Evolutionary conservation across 2,888 invertebrate genomes (phyloP), one percentile per base, ranked within the genome.

Genomic region (Drosophila formosana): DNA sequence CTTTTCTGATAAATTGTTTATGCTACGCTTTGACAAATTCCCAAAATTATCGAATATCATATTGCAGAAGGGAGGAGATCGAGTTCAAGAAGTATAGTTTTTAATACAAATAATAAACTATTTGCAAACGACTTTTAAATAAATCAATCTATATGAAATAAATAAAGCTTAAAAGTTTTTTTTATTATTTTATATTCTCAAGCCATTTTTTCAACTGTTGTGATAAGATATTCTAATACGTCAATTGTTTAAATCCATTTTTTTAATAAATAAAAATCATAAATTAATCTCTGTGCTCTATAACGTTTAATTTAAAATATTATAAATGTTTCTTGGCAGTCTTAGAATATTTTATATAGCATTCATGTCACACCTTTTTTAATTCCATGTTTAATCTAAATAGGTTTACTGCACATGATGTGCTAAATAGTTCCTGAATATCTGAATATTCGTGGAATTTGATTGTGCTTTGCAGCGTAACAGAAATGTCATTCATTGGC

Each of bases 1-100:
- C 1, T 23, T 25, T 2, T 47, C 71, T 82, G 73, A 85, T 68
- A 75, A 82, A 85, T 85, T 13, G 79, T 47, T 87, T 75, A 73
- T 72, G 51, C 53, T 46, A 87, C 72, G 84, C 85, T 74, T 82
- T 70, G 72, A 32, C 47, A 49, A 77, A 34, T 72, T 75, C 73
- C 66, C 32, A 56, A 72, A 77, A 66, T 37, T 25, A 60, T 49
- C 45, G 30, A 18, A 51, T 51, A 23, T 25, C 23, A 37, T 18
- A 46, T 41, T 37, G 4, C n/a, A 47, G 8, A 7, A 32, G 25
- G 26, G 6, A 41, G 11, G 11, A 37, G 11, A 37, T 11, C 2
- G 1, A n/a, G 9, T 5, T n/a, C 4, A 11, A n/a, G 1, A 11
- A 37, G n/a, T 4, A 11, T 37, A 37, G 37, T 37, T 43, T 43